Evolutionary conservation across 2,113 vertebrate species (phyloP).

Genomic region (Maylandia zebra): DNA sequence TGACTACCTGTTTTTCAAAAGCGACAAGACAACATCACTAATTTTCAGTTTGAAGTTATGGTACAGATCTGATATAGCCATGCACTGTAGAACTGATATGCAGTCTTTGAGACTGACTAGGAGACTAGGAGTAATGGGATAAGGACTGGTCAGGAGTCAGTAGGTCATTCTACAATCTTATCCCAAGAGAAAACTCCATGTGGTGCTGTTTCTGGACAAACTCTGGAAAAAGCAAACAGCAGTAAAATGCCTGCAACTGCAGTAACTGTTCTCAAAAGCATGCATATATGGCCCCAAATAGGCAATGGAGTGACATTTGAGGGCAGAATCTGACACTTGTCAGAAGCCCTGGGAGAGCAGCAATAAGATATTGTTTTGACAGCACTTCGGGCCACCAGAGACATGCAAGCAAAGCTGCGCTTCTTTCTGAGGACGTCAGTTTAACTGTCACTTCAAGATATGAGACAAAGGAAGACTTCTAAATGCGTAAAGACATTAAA

Average conservation of each 20-base stretch:
- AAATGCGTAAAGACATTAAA: neutral
- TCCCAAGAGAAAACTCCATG: neutral
- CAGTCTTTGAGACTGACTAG: neutral
- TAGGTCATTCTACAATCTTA: neutral
- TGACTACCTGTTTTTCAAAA: constrained; percentile 20
- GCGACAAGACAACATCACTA: constrained; percentile 13
- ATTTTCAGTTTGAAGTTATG: neutral
- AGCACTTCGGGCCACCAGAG: constrained; percentile 20
- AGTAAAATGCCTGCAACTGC: neutral
- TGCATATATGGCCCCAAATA: constrained; percentile 12
- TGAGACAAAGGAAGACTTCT: constrained; percentile 20
- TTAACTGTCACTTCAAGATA: constrained; percentile 31
- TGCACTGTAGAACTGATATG: constrained; percentile 15
- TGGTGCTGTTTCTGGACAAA: neutral
- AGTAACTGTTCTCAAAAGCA: constrained; percentile 23
- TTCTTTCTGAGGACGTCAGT: constrained; percentile 20
- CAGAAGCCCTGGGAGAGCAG: constrained; percentile 37
- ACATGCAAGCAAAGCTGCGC: neutral
- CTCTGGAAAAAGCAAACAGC: neutral
- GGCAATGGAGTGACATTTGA: neutral
- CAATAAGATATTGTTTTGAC: constrained; percentile 47
- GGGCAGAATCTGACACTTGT: constrained; percentile 46
- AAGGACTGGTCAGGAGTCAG: neutral
- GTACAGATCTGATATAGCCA: constrained; percentile 24
- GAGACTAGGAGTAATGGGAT: neutral